These are phyloP conservation scores for Basileuterus tristriatus DNA, from an alignment of 2,797 vertebrate species.

Conservation along the genomic window DNA sequence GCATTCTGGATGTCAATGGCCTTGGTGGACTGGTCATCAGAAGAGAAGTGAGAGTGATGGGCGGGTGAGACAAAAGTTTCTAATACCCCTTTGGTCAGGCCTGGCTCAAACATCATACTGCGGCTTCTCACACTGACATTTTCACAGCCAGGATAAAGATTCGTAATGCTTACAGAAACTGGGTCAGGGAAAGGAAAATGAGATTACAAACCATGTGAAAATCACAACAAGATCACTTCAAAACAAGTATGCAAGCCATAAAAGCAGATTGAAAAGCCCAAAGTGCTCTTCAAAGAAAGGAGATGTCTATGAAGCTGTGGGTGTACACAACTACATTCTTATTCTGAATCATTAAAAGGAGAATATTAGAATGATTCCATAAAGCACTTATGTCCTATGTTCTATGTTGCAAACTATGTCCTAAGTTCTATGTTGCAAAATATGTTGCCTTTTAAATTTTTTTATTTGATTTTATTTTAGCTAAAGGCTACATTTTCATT, in stretches of 20 bases:
- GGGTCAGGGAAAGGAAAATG: conserved; percentile 11
- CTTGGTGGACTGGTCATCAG: conserved; percentile 93
- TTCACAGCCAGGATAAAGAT: conserved; percentile 96
- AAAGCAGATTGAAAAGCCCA: background rate
- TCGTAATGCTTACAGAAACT: conserved; percentile 96
- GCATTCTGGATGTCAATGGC: conserved; percentile 95
- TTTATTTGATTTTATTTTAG: background rate
- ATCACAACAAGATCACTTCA: background rate
- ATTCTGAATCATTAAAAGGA: background rate
- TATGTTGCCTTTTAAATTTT: background rate
- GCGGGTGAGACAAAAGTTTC: conserved; percentile 92
- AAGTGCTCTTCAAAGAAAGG: background rate
- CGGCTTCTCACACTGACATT: conserved; percentile 96
- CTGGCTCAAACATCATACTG: conserved; percentile 99
- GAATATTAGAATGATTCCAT: background rate
- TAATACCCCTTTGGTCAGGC: conserved; percentile 92
- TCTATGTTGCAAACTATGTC: background rate
- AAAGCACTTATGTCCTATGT: background rate
- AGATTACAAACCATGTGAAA: conserved; percentile 47
- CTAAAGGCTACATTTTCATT: background rate
- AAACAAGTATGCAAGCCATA: background rate
- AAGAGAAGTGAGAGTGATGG: conserved; percentile 80
- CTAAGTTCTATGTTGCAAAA: background rate
- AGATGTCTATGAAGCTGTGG: background rate
- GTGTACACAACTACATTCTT: background rate